These are phyloP conservation scores for Ceyx margarethae DNA, from an alignment of 2,113 vertebrate species.

Conservation along the genomic window DNA sequence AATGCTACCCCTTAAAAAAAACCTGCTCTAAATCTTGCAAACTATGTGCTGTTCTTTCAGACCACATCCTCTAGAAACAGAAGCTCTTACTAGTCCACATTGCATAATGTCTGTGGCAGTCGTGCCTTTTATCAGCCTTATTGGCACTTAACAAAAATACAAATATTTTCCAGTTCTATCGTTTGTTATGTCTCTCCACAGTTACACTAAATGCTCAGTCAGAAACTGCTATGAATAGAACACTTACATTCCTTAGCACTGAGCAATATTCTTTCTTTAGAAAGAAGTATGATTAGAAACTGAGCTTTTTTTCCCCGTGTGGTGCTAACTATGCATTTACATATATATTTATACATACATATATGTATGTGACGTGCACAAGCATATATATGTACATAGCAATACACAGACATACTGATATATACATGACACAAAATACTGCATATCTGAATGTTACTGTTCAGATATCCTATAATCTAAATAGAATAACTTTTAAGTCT, in stretches of 20 bases:
- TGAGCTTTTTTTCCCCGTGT: not conserved
- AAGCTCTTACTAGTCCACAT: not conserved
- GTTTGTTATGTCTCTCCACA: constrained; percentile 45
- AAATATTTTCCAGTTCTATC: constrained; percentile 36
- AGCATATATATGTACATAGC: not conserved
- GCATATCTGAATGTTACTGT: not conserved
- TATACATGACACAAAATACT: not conserved
- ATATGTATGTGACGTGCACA: not conserved
- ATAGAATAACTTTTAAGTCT: not conserved
- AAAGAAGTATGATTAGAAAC: not conserved
- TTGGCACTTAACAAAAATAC: not conserved
- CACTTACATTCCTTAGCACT: constrained; percentile 7
- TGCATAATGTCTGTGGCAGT: constrained; percentile 30
- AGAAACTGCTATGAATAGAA: constrained; percentile 1
- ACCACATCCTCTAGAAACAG: constrained; percentile 47
- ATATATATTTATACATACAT: not conserved
- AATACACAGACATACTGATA: not conserved
- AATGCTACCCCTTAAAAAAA: constrained; percentile 16
- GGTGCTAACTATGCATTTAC: not conserved
- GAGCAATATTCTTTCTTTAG: not conserved
- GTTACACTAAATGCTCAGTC: constrained; percentile 6
- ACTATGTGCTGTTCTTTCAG: not conserved
- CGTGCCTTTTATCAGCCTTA: not conserved
- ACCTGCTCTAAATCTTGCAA: not conserved
- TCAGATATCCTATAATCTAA: not conserved